Base-by-base conservation (phyloP, 2,888 invertebrate genomes). In the Ypsolopha sequella region DNA sequence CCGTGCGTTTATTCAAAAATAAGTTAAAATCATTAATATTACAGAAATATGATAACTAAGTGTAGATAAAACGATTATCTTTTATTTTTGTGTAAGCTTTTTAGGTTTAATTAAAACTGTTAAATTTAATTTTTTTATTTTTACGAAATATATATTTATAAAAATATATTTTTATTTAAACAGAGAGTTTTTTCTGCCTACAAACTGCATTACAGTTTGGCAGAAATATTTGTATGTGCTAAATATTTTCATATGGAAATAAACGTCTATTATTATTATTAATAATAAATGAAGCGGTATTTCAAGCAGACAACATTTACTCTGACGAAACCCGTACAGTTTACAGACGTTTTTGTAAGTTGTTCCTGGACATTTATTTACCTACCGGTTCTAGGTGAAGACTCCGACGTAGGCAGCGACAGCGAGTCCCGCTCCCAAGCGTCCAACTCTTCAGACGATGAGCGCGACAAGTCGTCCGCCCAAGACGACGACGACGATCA, bases 401-500 rank as follows among this genome's bases (percentile, higher is more conserved):
- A 86, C 7, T 85, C 85, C 0, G 87, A 87, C 50, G 74, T 73
- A 47, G 77, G 67, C 47, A 80, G 76, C 54, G 74, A 76, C 1
- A 85, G 84, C 52, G 81, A 82, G 54, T 87, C 88, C 0, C 88
- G 80, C n/a, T 80, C 85, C 0, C 84, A 85, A 6, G 73, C 56
- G 13, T 76, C 73, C 14, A 57, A 58, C 44, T 59, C 59, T 11
- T 24, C 33, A 8, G 48, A 38, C 41, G 38, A 38, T 65, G 89
- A 89, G 45, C 88, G 88, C 9, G 90, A 90, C 63, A 90, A 90
- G 62, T 90, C 90, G 59, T 88, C 89, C 13, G 76, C 71, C 41
- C 89, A 91, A 53, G 92, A 92, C 57, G 96, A 96, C 62, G 95
- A 95, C 58, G 95, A 95, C 66, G 93, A 93, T 63, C 97, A 97